Base-by-base conservation (phyloP, 2,797 vertebrate genomes). In the Phoxinus dragarum region DNA sequence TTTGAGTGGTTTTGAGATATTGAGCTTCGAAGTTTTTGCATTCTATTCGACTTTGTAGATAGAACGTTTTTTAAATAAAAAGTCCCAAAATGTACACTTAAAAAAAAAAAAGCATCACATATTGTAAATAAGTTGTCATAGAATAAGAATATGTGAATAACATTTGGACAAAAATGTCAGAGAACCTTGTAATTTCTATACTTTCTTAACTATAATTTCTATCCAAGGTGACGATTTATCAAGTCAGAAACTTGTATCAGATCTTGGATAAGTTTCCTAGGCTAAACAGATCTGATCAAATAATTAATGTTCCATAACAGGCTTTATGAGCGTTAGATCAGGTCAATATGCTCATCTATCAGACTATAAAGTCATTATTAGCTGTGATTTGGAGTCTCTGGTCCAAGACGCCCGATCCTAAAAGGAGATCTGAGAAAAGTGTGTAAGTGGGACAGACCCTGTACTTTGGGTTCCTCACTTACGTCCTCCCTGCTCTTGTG, bases 361-460 rank as follows among this genome's bases (percentile, higher is more conserved):
- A 68, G 36, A 9, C 74, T 59, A 52, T 52, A 14, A 83, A 40
- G 9, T 56, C 34, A 75, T 21, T 52, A 54, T 61, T 40, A 72
- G n/a, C 75, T 80, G 42, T 52, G 54, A 73, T n/a, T 59, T 21
- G 8, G 6, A 6, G 31, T 59, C 59, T 38, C 42, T 80, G 49
- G 36, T 77, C 52, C 42, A 77, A 77, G 75, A 79, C 0, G 14
- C 21, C 42, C 40, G 6, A 72, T 40, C 23, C 64, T 66, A 59
- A 78, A 66, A 59, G 31, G 27, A 81, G 42, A 67, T 56, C 31
- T 12, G 40, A 47, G 76, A 59, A 78, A 66, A 42, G 38, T 27
- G 21, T 49, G 21, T 79, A 86, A 84, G 77, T 87, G 82, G 86
- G 78, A 76, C 86, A 87, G 72, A 84, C 75, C 77, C 77, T 27